A percentile compares a stretch with the other conserved stretches of the same genome.
Conservation (phyloP, 1,140 invertebrate species). For the Condylostylus longicornis region DNA sequence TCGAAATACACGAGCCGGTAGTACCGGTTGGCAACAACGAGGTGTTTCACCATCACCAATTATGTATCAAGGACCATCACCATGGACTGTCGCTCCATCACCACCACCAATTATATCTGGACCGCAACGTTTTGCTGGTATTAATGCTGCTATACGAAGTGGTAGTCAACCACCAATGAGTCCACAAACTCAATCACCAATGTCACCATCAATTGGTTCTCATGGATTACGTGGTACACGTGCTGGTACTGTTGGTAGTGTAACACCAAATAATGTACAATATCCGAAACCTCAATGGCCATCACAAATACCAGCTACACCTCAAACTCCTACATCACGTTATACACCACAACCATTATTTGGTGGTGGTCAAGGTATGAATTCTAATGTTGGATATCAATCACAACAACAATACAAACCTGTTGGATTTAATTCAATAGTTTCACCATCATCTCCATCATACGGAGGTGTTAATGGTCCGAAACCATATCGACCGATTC, state of each 20-base stretch:
- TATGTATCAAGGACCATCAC: conserved; percentile 44
- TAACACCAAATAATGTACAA: conserved; percentile 28
- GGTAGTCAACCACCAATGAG: conserved; percentile 13
- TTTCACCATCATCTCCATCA: conserved; percentile 7
- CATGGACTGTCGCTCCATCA: conserved; percentile 38
- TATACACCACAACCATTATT: conserved; percentile 28
- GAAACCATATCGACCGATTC: conserved; percentile 19
- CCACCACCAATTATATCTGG: conserved; percentile 46
- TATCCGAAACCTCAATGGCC: conserved; percentile 50
- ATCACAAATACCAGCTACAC: conserved; percentile 29
- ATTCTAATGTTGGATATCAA: conserved; percentile 33
- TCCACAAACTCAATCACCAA: conserved; percentile 24
- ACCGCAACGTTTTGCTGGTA: conserved; percentile 34
- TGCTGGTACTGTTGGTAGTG: conserved; percentile 25
- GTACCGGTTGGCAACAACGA: conserved; percentile 30
- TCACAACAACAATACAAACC: conserved; percentile 21
- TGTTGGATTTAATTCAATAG: conserved; percentile 7
- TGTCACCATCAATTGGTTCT: conserved; percentile 34
- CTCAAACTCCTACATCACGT: conserved; percentile 32
- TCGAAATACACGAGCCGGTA: conserved; percentile 35
- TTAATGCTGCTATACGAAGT: conserved; percentile 32
- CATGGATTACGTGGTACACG: conserved; percentile 29
- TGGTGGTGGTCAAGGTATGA: no score
- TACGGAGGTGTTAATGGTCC: conserved; percentile 11
- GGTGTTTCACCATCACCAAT: conserved; percentile 34